A percentile compares a stretch with the other conserved stretches of the same genome.
Conservation (phyloP, 2,113 vertebrate genomes). For the Grallaria varia region DNA sequence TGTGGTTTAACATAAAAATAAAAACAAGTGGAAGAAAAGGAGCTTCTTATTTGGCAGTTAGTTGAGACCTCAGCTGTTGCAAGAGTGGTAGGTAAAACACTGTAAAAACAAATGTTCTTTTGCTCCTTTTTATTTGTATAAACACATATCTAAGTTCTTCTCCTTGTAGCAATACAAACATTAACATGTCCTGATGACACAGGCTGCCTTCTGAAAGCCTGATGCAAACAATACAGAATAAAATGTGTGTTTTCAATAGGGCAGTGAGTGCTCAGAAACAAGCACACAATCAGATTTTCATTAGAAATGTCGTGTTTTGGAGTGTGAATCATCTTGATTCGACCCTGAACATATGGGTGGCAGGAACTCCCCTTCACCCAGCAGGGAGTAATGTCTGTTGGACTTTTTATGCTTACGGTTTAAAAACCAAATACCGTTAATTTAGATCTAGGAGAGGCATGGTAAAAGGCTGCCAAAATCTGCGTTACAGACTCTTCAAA, state of each 20-base stretch:
- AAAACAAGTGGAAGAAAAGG: background rate
- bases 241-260: background rate
- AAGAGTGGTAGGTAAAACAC: background rate
- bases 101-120: background rate
- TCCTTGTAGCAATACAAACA: background rate
- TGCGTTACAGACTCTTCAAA: background rate
- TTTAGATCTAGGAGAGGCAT: background rate
- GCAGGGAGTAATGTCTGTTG: background rate
- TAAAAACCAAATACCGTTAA: slow-evolving; percentile 15
- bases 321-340: background rate
- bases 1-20: background rate
- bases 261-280: background rate
- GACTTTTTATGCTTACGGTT: slow-evolving; percentile 20
- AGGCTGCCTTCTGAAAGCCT: background rate
- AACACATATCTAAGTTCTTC: background rate
- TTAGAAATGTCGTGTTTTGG: background rate
- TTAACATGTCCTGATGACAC: background rate
- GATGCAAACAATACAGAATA: background rate
- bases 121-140: background rate
- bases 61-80: background rate
- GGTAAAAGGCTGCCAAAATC: slow-evolving; percentile 26
- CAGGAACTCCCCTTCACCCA: slow-evolving; percentile 26
- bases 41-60: background rate
- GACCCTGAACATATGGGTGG: background rate
- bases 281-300: background rate